Evolutionary conservation across 1,140 invertebrate genomes (phyloP).

Genomic region (Zaprionus nigranus): DNA sequence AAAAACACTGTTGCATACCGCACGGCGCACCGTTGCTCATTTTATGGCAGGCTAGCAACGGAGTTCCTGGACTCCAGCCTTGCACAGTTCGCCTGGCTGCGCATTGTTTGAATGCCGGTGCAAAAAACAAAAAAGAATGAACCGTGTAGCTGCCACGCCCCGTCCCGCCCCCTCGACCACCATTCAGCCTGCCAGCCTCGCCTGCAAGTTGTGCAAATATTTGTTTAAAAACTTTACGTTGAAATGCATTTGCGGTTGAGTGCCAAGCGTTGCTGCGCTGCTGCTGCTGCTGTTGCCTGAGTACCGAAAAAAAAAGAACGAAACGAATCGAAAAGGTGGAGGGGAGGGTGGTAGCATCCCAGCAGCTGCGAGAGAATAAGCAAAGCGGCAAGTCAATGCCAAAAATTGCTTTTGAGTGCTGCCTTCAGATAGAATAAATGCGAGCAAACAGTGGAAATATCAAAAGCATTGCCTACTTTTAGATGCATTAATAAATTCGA

Average conservation of each 20-base stretch:
- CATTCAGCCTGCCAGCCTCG: slow-evolving; percentile 29
- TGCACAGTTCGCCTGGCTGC: slow-evolving; percentile 50
- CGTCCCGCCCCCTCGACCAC: neutral
- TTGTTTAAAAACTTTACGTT: slow-evolving; percentile 83
- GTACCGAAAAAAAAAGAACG: slow-evolving; percentile 55
- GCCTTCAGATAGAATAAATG: slow-evolving; percentile 48
- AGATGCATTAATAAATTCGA: neutral
- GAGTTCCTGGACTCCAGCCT: slow-evolving; percentile 47
- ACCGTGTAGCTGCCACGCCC: slow-evolving; percentile 33
- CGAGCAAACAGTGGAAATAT: slow-evolving; percentile 47
- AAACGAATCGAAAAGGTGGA: slow-evolving; percentile 6
- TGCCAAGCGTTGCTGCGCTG: slow-evolving; percentile 61
- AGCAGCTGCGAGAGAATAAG: slow-evolving; percentile 18
- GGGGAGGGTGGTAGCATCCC: slow-evolving; percentile 26
- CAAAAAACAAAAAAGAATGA: slow-evolving; percentile 43
- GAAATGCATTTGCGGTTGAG: slow-evolving; percentile 83
- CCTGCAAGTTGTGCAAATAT: slow-evolving; percentile 82
- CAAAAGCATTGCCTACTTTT: slow-evolving; percentile 46
- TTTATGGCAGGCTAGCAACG: slow-evolving; percentile 70
- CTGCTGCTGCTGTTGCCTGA: slow-evolving; percentile 53
- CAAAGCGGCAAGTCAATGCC: slow-evolving; percentile 55
- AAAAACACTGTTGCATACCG: slow-evolving; percentile 80
- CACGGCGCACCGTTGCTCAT: slow-evolving; percentile 76
- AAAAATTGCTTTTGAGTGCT: slow-evolving; percentile 74
- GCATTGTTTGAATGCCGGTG: slow-evolving; percentile 74